phyloP scores from a whole-genome alignment of 2,888 invertebrate species.

The Drosophila quasianomalipes region DNA sequence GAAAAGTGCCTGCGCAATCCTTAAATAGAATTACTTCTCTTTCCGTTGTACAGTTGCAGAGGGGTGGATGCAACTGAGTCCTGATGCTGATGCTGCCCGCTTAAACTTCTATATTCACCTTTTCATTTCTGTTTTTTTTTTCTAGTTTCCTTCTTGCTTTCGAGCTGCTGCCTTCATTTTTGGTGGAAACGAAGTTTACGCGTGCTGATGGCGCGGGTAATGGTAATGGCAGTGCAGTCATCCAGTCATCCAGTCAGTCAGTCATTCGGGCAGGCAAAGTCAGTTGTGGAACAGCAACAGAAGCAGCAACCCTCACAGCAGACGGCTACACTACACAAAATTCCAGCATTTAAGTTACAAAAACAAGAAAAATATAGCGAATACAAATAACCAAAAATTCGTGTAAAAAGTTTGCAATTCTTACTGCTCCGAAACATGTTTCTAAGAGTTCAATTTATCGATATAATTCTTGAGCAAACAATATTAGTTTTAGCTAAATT shows the following conservation, averaged over 20 bases:
- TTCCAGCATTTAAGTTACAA: not conserved
- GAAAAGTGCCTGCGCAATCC: slow-evolving; percentile 66
- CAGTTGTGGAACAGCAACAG: slow-evolving; percentile 39
- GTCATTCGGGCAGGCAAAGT: slow-evolving; percentile 36
- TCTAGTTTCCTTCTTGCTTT: not conserved
- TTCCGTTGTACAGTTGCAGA: slow-evolving; percentile 63
- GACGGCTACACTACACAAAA: slow-evolving; percentile 2
- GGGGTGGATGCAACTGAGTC: slow-evolving; percentile 25
- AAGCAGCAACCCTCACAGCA: slow-evolving; percentile 25
- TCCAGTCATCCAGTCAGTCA: not conserved
- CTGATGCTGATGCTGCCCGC: slow-evolving; percentile 12
- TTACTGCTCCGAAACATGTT: not conserved
- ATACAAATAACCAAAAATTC: not conserved
- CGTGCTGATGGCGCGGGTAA: slow-evolving; percentile 76
- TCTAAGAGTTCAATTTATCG: not conserved
- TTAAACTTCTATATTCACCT: slow-evolving; percentile 12
- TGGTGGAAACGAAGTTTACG: slow-evolving; percentile 71
- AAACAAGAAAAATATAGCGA: not conserved
- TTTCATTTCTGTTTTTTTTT: slow-evolving; percentile 19
- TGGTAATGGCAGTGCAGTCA: slow-evolving; percentile 64
- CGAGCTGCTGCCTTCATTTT: slow-evolving; percentile 22
- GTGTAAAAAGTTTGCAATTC: too few species aligned
- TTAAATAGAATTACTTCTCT: slow-evolving; percentile 78
- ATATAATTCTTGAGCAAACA: not conserved
- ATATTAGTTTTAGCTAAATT: not conserved